Base-by-base conservation (phyloP, 2,888 invertebrate genomes). In the Epistrophe eligans region DNA sequence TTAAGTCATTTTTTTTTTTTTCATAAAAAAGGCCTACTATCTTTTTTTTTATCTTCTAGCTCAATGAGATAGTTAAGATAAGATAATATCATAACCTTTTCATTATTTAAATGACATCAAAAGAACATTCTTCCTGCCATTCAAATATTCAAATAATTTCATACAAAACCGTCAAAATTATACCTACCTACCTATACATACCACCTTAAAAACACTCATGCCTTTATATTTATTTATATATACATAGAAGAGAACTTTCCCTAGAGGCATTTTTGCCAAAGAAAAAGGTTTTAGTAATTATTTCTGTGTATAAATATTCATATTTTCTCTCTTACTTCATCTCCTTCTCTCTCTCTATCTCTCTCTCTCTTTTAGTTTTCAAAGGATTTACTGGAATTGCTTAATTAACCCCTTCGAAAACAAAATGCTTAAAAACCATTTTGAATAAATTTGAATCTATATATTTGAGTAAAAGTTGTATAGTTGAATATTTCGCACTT, bases 401-500 rank as follows among this genome's bases (percentile, higher is more conserved):
- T 58, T 77, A 73, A 77, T 73, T 77, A 81, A 72, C 67, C 73
- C 38, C 19, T 45, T 17, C 11, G 15, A 79, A 58, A 84, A 76
- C 48, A 71, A 71, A 52, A 81, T 58, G 11, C 40, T 43, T 28
- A 43, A 70, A 38, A 70, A 70, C 35, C 24, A 70, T 70, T 70
- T 70, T 40, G 13, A 17, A 28, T 48, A 55, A 55, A 52, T 70
- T 40, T 70, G 52, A 32, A 66, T 66, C 32, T 66, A 32, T 66
- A 17, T 66, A 66, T 66, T 66, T 32, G n/a, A 17, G n/a, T 66
- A 4, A 13, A 48, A 66, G 11, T 19, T 43, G 32, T 38, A 5
- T 32, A 48, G 66, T n/a, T 48, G 24, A 43, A 28, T 6, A 45
- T 32, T 48, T 66, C 45, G 17, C 43, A 45, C 45, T 64, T 48